Evolutionary conservation across 2,113 vertebrate genomes (phyloP), one percentile per base, ranked within the genome.

Genomic region (Malurus alboscapulatus): DNA sequence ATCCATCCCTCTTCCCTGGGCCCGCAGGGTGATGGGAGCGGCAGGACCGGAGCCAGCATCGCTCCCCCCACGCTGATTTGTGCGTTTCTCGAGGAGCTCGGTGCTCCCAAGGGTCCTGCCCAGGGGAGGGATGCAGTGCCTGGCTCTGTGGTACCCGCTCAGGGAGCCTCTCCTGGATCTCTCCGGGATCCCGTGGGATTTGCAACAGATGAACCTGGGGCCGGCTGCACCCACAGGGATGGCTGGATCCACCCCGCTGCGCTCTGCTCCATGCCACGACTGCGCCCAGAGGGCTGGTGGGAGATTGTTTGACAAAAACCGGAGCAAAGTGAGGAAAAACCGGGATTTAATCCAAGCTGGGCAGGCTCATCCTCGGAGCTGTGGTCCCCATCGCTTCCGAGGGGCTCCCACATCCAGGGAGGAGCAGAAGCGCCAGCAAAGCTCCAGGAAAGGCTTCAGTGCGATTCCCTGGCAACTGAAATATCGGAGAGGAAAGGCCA

Each of bases 1-100:
- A 26, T 13, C 67, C 85, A 32, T 20, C 53, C 67, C 72, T 42
- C 54, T 67, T 67, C 87, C 69, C 68, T n/a, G 6, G 0, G 48
- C 5, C 0, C 3, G 10, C 21, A 15, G 27, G 22, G 47, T 3
- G 53, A 50, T 5, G 83, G 47, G 40, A 83, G 51, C 44, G 5
- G 44, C 1, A 0, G 61, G 47, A 53, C 4, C 0, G 1, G 38
- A 30, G 29, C 79, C 83, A 36, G 59, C 0, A 0, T 6, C 66
- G 20, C 18, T 30, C 16, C 62, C 59, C 25, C 8, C 17, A 0
- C 14, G 0, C 14, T 4, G 20, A 14, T 12, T 48, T 0, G 8
- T 2, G 51, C 26, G 3, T 51, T 36, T 47, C 30, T 4, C 74
- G 0, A 45, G 59, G 34, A 44, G 69, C 4, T 34, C 32, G 2